These are phyloP conservation scores for Limnephilus lunatus DNA, from an alignment of 2,888 invertebrate species.

Conservation along the genomic window DNA sequence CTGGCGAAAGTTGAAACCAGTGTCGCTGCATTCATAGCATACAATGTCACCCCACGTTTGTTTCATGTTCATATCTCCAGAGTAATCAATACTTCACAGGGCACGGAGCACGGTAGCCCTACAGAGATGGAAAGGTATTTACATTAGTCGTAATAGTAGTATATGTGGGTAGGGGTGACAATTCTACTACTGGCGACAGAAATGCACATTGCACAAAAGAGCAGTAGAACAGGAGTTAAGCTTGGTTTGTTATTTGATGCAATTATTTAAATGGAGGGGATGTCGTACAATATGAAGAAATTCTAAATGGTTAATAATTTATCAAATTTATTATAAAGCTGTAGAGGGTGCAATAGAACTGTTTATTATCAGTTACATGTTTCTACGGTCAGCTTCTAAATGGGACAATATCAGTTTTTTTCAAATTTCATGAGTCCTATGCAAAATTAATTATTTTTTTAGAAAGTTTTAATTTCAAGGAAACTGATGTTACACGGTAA, in stretches of 20 bases:
- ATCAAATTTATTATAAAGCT: background rate
- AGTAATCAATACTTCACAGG: background rate
- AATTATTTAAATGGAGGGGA: background rate
- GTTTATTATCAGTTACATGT: background rate
- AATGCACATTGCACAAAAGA: background rate
- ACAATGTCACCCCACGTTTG: background rate
- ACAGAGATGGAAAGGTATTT: background rate
- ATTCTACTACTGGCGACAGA: background rate
- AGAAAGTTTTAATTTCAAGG: too few species aligned
- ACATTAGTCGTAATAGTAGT: background rate
- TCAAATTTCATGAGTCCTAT: too few species aligned
- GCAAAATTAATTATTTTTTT: too few species aligned
- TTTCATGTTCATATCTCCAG: background rate
- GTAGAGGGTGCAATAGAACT: background rate
- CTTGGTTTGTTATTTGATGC: background rate
- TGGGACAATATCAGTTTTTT: too few species aligned
- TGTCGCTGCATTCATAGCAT: background rate
- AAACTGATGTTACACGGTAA: too few species aligned
- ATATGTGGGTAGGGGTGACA: background rate
- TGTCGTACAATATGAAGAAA: background rate
- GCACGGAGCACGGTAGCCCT: background rate
- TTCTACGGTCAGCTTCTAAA: too few species aligned
- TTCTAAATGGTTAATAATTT: background rate
- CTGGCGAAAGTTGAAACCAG: background rate
- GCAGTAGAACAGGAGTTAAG: background rate